phyloP scores from a whole-genome alignment of 2,888 invertebrate genomes.

The Caenorhabditis sinica region DNA sequence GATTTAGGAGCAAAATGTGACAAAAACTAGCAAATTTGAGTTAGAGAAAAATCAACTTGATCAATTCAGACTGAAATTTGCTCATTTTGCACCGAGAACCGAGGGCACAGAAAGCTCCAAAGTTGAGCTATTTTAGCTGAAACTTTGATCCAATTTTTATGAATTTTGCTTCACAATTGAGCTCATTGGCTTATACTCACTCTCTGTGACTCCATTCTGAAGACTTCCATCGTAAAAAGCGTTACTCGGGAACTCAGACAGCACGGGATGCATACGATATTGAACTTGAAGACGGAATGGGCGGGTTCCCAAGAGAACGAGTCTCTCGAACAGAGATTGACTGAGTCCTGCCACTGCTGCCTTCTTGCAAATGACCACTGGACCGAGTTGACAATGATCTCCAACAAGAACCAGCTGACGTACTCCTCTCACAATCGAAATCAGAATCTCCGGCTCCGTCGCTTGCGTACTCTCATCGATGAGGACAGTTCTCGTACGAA shows the following conservation, averaged over 20 bases:
- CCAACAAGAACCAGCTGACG: slow-evolving; percentile 97
- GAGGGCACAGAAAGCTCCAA: too few relatives aligned
- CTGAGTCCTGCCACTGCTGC: slow-evolving; percentile 97
- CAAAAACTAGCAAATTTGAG: too few relatives aligned
- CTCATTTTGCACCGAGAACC: too few relatives aligned
- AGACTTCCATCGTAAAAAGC: slow-evolving; percentile 99
- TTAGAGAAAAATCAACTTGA: too few relatives aligned
- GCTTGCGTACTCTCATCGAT: slow-evolving; percentile 86
- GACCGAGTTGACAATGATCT: slow-evolving; percentile 98
- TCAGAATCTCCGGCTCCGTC: slow-evolving; percentile 88
- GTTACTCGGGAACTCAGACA: slow-evolving; percentile 98
- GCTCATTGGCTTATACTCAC: slow-evolving; percentile 83
- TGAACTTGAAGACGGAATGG: slow-evolving; percentile 89
- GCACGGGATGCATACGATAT: slow-evolving; percentile 98
- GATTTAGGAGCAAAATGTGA: too few relatives aligned
- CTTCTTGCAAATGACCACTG: slow-evolving; percentile 96
- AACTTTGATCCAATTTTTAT: background rate
- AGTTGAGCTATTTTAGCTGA: too few relatives aligned
- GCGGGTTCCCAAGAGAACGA: slow-evolving; percentile 96
- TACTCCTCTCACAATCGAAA: slow-evolving; percentile 97
- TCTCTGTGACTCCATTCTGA: slow-evolving; percentile 97
- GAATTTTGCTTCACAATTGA: background rate
- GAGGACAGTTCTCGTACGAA: slow-evolving; percentile 77
- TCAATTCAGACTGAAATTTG: too few relatives aligned
- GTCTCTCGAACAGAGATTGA: slow-evolving; percentile 96